These are phyloP conservation scores for Grallaria varia DNA, from an alignment of 2,113 vertebrate species.

Conservation along the genomic window DNA sequence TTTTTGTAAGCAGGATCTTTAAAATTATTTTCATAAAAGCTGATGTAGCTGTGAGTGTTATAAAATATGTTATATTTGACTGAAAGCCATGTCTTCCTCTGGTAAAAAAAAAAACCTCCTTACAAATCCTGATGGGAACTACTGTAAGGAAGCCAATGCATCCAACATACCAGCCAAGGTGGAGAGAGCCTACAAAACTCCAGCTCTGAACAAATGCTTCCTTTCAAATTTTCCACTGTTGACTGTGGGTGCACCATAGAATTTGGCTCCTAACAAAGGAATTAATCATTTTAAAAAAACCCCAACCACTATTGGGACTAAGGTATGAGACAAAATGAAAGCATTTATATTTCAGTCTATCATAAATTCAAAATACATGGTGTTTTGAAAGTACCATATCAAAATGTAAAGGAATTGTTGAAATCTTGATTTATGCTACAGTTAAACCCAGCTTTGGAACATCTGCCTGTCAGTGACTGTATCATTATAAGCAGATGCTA, in stretches of 20 bases:
- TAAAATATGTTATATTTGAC: neutral
- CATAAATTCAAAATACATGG: neutral
- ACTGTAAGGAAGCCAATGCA: neutral
- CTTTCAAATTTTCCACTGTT: neutral
- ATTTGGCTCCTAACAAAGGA: neutral
- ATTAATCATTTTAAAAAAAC: neutral
- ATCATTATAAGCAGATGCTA: conserved; percentile 45
- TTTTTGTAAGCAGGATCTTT: neutral
- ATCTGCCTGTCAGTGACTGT: neutral
- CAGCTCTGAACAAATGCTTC: neutral
- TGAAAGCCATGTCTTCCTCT: neutral
- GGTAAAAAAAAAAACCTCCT: neutral
- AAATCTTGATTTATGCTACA: conserved; percentile 11
- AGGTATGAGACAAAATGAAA: neutral
- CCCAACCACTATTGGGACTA: neutral
- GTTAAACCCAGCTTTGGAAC: conserved; percentile 39
- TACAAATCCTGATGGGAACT: neutral
- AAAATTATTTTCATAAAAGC: neutral
- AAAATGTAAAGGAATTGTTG: conserved; percentile 27
- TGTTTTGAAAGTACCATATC: neutral
- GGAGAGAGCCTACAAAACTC: neutral
- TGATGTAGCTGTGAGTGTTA: neutral
- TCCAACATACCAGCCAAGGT: neutral
- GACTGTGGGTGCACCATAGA: neutral
- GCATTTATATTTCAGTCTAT: neutral